Percentiles rank a stretch among this genome's conserved stretches.
These are phyloP conservation scores for Poecilia velifera DNA, from an alignment of 2,797 vertebrate genomes.

Conservation along the genomic window DNA sequence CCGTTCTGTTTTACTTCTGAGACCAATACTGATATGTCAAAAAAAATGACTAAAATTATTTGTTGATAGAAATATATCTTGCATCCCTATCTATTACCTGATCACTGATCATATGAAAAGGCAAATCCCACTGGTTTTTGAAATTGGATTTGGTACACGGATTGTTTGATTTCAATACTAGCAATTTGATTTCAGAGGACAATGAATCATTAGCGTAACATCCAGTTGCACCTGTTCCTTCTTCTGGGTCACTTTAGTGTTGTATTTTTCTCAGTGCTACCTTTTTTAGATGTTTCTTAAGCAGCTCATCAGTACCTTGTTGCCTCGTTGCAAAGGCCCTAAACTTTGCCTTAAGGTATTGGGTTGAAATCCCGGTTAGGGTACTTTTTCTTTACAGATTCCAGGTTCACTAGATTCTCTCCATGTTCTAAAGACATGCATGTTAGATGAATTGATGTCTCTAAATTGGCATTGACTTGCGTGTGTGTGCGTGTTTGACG, in stretches of 20 bases:
- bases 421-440: too few relatives aligned
- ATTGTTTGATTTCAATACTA: not conserved
- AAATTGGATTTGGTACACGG: not conserved
- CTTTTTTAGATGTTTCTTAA: not conserved
- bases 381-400: too few relatives aligned
- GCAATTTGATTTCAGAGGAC: not conserved
- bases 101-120: not conserved
- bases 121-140: not conserved
- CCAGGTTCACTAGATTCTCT: too few relatives aligned
- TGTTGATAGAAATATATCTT: not conserved
- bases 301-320: not conserved
- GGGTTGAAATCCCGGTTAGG: too few relatives aligned
- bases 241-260: not conserved
- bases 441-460: too few relatives aligned
- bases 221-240: not conserved
- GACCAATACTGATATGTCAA: not conserved
- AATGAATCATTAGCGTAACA: not conserved
- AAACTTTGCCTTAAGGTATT: too few relatives aligned
- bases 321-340: too few relatives aligned
- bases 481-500: too few relatives aligned
- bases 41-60: not conserved
- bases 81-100: not conserved
- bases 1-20: not conserved
- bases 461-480: too few relatives aligned
- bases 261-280: not conserved